Evolutionary conservation across 2,113 vertebrate genomes (phyloP), one percentile per base, ranked within the genome.

Genomic region (Rhabdornis inornatus): DNA sequence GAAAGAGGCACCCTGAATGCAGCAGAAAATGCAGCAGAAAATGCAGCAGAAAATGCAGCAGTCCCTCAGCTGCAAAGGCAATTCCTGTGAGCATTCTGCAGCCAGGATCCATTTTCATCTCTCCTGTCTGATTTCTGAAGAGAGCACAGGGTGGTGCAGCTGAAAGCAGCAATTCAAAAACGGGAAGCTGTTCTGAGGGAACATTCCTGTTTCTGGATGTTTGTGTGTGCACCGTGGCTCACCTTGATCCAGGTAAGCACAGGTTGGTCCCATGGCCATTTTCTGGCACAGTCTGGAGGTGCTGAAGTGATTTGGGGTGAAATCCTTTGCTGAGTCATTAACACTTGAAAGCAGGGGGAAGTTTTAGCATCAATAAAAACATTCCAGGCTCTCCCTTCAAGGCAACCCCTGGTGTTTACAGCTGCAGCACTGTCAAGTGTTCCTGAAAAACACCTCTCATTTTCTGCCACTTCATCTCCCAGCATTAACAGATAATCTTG

Each of bases 311-410:
- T 84, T 35, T 55, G 14, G 53, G 37, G 53, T 60, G 56, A 72
- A 75, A 83, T 45, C 70, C 77, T 64, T 60, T 39, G 37, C 69
- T 87, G 81, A 75, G 66, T 53, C 10, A 1, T 21, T 75, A 71
- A 56, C 14, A 44, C 53, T 53, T 50, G 39, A 33, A 74, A 55
- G 18, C n/a, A 39, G 4, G 11, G 42, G 50, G 42, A 80, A 49
- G 16, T 91, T 92, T 83, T 53, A 76, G 71, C 89, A 69, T 68
- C 37, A 39, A n/a, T 63, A 50, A 83, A 91, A 89, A 24, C 15
- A 11, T 55, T 45, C 27, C 30, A 77, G 45, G 11, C 39, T 50
- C 47, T 59, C 39, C 70, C 56, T 61, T 21, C n/a, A 17, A 30
- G 50, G 63, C 45, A 49, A 2, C 0, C 1, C 37, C 56, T 49